phyloP scores from a whole-genome alignment of 2,113 vertebrate species.

The Plecturocebus donacophilus region DNA sequence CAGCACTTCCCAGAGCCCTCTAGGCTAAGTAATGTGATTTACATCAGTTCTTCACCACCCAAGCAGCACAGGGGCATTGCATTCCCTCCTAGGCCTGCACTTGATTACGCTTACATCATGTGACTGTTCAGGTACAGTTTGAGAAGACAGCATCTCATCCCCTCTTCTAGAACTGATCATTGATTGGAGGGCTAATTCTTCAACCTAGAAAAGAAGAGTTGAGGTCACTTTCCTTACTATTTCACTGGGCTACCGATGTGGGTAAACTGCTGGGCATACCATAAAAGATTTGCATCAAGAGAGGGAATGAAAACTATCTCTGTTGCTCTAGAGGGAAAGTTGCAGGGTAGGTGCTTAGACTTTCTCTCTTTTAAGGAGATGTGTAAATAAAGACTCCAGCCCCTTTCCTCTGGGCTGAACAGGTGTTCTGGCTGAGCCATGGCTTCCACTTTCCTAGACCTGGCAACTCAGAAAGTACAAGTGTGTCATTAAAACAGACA shows the following conservation, averaged over 20 bases:
- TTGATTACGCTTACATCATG: slow-evolving; percentile 73
- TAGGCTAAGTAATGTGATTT: neutral
- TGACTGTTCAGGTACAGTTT: neutral
- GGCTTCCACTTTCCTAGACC: neutral
- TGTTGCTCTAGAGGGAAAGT: neutral
- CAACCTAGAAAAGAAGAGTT: slow-evolving; percentile 79
- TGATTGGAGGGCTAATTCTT: slow-evolving; percentile 88
- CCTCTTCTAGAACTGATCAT: slow-evolving; percentile 81
- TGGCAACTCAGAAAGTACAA: neutral
- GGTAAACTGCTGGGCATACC: neutral
- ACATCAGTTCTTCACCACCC: neutral
- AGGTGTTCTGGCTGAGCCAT: neutral
- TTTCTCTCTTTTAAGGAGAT: neutral
- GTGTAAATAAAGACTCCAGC: neutral
- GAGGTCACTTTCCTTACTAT: neutral
- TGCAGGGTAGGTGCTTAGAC: neutral
- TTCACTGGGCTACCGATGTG: neutral
- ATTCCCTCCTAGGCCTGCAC: neutral
- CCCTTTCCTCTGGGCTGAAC: neutral
- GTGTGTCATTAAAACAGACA: neutral
- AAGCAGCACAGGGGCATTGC: neutral
- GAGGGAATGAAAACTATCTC: neutral
- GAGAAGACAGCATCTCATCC: neutral
- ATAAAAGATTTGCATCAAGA: neutral
- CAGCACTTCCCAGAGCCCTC: neutral